Base-by-base conservation (phyloP, 2,797 vertebrate genomes). In the Halcyon badia region DNA sequence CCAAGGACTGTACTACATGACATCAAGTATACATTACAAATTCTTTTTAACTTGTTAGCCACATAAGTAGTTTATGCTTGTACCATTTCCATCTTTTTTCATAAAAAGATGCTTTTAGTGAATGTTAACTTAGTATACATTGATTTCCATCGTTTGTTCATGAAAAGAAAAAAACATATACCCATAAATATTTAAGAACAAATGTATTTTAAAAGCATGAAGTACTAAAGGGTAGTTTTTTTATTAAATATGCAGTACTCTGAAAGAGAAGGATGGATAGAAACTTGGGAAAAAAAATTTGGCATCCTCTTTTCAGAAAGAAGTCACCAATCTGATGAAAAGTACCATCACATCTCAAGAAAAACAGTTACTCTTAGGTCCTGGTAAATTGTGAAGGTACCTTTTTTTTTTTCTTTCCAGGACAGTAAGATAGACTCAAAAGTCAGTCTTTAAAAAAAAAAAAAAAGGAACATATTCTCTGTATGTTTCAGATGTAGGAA, bases 181-280 rank as follows among this genome's bases (percentile, higher is more conserved):
- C 1, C 28, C 28, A 79, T 69, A 91, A 87, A 76, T 66, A 87
- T 52, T 92, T 84, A 79, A 28, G 31, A 78, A 4, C 9, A 48
- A 83, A 54, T 49, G 65, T 35, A 75, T 90, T 89, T 52, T 61
- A 54, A 41, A 76, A 68, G 3, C 14, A 75, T 20, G 1, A 51
- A 83, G 8, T 54, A 88, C 37, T 68, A 61, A 57, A 44, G 9
- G 10, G 20, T 39, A 42, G 5, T 6, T 75, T 75, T 92, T 70
- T 62, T 17, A 73, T 41, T 41, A 80, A 87, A 57, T 12, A 56
- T 10, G 66, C 9, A 75, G 10, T 69, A 41, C 14, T 60, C 41
- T 51, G n/a, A 77, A 81, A 88, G 22, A 83, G 18, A 3, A 73
- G 4, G 0, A 0, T 78, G 1, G 22, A 58, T 3, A 52, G 31